Base-by-base conservation (phyloP, 1,140 invertebrate genomes). In the Ladona fulva region DNA sequence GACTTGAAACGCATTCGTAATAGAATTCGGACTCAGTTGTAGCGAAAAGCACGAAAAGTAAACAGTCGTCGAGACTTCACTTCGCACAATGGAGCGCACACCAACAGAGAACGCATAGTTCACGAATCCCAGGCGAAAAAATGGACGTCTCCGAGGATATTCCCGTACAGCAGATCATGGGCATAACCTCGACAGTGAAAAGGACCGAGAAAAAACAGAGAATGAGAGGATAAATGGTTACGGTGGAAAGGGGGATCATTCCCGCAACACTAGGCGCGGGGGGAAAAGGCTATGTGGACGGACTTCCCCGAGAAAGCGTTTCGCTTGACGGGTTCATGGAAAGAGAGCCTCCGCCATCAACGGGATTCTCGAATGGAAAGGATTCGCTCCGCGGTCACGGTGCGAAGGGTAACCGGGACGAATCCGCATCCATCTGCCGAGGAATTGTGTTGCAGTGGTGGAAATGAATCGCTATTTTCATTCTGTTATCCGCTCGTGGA, bases 151-250 rank as follows among this genome's bases (percentile, higher is more conserved):
- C 16, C 52, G 52, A 19, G 12, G 52, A 37, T 37, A 66, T 66
- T 66, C 52, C 52, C 52, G 52, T 3, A 22, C 19, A 10, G 44
- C 10, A 10, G 44, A 11, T 52, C 44, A 52, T 19, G 52, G 3
- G 3, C 52, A 66, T 66, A 66, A 66, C 52, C 52, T 66, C 52
- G 52, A 66, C 52, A 66, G 52, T 66, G 52, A 66, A 66, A 66
- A 66, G 52, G 52, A 66, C 3, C 14, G 52, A 66, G 52, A 16
- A 66, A n/a, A 66, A 22, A 22, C 52, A 8, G 52, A 66, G 12
- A 6, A 22, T 12, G 12, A 1, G 52, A 66, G 52, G 12, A 22
- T 19, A n/a, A n/a, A n/a, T 37, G 52, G n/a, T n/a, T n/a, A n/a
- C n/a, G n/a, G 52, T 66, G 52, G n/a, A 12, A 22, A 66, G 52